Evolutionary conservation across 2,113 vertebrate species (phyloP), one percentile per base, ranked within the genome.

Genomic region (Notothenia coriiceps): DNA sequence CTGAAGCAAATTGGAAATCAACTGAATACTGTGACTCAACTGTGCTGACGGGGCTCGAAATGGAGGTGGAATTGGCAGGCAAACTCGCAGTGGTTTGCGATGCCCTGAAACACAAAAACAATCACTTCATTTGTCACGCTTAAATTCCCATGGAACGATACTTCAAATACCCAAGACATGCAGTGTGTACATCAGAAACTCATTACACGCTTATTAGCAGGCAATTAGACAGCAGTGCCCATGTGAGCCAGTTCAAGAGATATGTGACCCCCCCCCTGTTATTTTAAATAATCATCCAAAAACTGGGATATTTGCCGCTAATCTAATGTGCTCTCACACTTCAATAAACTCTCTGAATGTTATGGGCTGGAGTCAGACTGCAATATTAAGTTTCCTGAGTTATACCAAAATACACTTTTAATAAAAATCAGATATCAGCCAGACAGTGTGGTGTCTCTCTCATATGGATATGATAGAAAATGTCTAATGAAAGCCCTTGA

Each of bases 161-260:
- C 76, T 89, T 70, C 70, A 88, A 73, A 90, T 80, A 87, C 84
- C 88, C 76, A 74, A 74, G 86, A 90, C 74, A 68, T 82, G 64
- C 56, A 60, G 67, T 59, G 56, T 79, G 73, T 70, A 80, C 84
- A 89, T 88, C 76, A 84, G 80, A 85, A 93, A 90, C 78, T 93
- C 85, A 90, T 91, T 91, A 88, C 90, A 89, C 76, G 74, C 86
- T 79, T 86, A 88, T 92, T 90, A 93, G 47, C 65, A 83, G 62
- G 67, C 88, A 90, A 91, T 92, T 93, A 91, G 79, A 79, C 47
- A 54, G 61, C 63, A 70, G 33, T 33, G 64, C 56, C 43, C 61
- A 70, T 79, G 77, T 49, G 68, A 77, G 68, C 18, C 74, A 52
- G 50, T 83, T 87, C 67, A 74, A 81, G 44, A 88, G 79, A 70